Evolutionary conservation across 2,888 invertebrate genomes (phyloP), one percentile per base, ranked within the genome.

Genomic region (Stenolophus ochropezus): DNA sequence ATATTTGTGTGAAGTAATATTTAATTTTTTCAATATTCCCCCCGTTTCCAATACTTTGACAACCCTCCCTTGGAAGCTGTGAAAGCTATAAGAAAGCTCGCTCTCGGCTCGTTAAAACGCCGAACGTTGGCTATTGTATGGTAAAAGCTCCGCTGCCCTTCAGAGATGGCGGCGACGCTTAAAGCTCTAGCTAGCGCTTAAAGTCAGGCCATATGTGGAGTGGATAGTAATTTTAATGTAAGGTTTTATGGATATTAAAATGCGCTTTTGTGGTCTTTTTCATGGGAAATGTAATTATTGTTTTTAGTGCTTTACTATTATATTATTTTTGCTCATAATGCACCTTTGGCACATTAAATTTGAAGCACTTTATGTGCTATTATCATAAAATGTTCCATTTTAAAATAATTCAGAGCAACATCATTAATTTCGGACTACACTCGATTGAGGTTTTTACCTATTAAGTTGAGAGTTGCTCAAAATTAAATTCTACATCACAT

Each of bases 21-120:
- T n/a, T n/a, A n/a, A 42, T 42, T 42, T 42, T 11, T 4, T 21
- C 14, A n/a, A 61, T 27, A 16, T 16, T 69, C 16, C 42, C 27
- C 27, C 65, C 33, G 65, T 11, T 56, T 56, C 11, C 56, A 56
- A 11, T 14, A 14, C 49, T n/a, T 49, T 14, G 2, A 14, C 49
- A 49, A 74, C 25, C 25, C 18, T 21, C 53, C 18, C 16, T 21
- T 23, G 23, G 51, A 74, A 74, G 75, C 58, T 18, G 33, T 77
- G 65, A 78, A 78, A 58, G 78, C 78, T 49, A 16, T 78, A 78
- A 78, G 78, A 78, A 78, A 49, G 78, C 78, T 75, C 61, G 78
- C 78, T 75, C 61, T 61, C 21, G 65, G 75, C 78, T 78, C 78
- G 78, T 78, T 78, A 78, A 78, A 78, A 78, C 78, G 78, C 21